Base-by-base conservation (phyloP, 2,888 invertebrate species). In the Gymnocheta viridis region DNA sequence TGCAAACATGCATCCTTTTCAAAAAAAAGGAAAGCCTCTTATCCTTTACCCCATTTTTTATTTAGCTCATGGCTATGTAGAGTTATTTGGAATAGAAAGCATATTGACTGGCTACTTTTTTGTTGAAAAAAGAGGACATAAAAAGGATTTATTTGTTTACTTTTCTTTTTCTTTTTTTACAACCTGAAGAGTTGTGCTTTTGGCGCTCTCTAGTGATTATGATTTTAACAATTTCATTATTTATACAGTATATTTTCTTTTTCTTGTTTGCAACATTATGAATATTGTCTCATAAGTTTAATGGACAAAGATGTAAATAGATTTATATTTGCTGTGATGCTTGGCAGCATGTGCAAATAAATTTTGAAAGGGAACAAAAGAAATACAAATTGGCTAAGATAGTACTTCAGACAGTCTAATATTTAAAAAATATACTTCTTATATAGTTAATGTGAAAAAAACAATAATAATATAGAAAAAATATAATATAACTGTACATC, bases 161-260 rank as follows among this genome's bases (percentile, higher is more conserved):
- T 60, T 54, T 74, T 74, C 5, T 66, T 64, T 38, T 9, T 19
- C 7, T 29, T 54, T 72, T 32, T 70, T 27, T 38, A 56, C 44
- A 79, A 72, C 35, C 44, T 81, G 44, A 64, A 64, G 72, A 72
- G 79, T 64, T 83, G 79, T 79, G 74, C 79, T 76, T 83, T 83
- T 80, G 70, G 74, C 74, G 49, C 70, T 79, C 72, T 69, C 73
- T 27, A 74, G 54, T 64, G 82, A 77, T 77, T 77, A 51, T 72
- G 29, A 66, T 82, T 67, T 72, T 51, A 70, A 77, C 47, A 72
- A 72, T 60, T 67, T 67, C 10, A 24, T 70, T 70, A 62, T 79
- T 64, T 47, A 47, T 56, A 19, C 19, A 17, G 22, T 22, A 44
- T 24, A 17, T 32, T 32, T 72, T 29, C 47, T 56, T 32, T 32